These are phyloP conservation scores for Murina feae DNA, from an alignment of 2,113 vertebrate species.

Conservation along the genomic window DNA sequence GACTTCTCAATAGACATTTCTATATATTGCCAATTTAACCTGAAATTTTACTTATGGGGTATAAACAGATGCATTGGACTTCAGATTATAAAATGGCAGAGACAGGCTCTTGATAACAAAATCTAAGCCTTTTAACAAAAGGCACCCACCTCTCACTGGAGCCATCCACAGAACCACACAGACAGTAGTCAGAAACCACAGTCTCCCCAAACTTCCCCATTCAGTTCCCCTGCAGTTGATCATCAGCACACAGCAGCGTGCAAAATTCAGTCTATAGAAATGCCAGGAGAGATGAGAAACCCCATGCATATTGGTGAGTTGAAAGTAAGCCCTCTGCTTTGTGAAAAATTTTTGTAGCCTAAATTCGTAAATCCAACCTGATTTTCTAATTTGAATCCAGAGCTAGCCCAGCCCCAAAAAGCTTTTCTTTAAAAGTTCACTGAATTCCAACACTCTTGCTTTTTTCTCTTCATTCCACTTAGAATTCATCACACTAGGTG, in stretches of 20 bases:
- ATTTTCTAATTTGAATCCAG: not conserved
- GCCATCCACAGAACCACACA: not conserved
- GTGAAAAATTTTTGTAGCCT: not conserved
- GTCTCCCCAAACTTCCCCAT: not conserved
- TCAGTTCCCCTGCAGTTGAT: not conserved
- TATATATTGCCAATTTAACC: not conserved
- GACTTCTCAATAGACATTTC: not conserved
- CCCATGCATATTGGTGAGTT: rapidly evolving
- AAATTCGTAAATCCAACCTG: not conserved
- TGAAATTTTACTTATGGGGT: not conserved
- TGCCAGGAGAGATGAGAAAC: not conserved
- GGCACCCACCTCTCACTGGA: not conserved
- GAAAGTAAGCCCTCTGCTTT: not conserved
- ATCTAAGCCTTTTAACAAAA: not conserved
- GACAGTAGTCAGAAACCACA: not conserved
- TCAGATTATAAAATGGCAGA: slow-evolving; percentile 11
- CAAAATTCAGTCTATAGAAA: not conserved
- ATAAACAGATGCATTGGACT: not conserved
- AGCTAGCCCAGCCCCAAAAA: not conserved
- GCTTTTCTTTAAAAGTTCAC: not conserved
- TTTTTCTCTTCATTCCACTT: not conserved
- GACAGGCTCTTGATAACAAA: not conserved
- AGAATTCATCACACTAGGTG: not conserved
- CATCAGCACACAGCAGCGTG: not conserved
- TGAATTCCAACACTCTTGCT: not conserved